Evolutionary conservation across 2,888 invertebrate genomes (phyloP).

Genomic region (Quadroppia sp.): DNA sequence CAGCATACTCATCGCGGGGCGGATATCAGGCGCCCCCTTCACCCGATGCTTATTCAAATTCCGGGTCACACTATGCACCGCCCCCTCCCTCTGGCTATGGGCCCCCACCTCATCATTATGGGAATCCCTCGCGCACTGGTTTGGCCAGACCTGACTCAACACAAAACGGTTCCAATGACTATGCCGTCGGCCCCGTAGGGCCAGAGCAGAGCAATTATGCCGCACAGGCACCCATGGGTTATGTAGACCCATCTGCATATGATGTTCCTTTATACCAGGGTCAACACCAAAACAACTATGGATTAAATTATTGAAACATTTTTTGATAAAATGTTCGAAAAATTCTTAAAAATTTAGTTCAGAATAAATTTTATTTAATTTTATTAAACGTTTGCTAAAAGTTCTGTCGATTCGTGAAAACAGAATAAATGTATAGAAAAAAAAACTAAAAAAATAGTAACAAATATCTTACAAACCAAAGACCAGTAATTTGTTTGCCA

Average conservation of each 20-base stretch:
- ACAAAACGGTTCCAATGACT: no score
- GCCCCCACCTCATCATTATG: background rate
- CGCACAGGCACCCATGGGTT: background rate
- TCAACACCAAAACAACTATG: background rate
- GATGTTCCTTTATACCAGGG: no score
- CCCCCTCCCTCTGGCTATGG: background rate
- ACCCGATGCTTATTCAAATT: background rate
- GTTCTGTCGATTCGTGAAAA: no score
- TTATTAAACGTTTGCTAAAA: no score
- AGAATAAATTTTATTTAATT: no score
- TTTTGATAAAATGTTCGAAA: background rate
- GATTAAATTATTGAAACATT: slow-evolving; percentile 28
- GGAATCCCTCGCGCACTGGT: background rate
- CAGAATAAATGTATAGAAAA: no score
- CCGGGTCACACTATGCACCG: no score
- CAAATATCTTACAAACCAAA: background rate
- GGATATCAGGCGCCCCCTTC: no score
- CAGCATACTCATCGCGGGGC: no score
- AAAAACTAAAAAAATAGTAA: no score
- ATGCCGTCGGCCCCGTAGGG: no score
- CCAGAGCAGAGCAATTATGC: no score
- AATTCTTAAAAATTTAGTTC: background rate
- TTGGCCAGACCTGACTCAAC: background rate
- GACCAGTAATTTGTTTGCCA: background rate
- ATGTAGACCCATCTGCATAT: background rate